A percentile compares a stretch with the other conserved stretches of the same genome.
These are phyloP conservation scores for Gadopsis bispinosus DNA, from an alignment of 2,797 vertebrate species.

Conservation along the genomic window DNA sequence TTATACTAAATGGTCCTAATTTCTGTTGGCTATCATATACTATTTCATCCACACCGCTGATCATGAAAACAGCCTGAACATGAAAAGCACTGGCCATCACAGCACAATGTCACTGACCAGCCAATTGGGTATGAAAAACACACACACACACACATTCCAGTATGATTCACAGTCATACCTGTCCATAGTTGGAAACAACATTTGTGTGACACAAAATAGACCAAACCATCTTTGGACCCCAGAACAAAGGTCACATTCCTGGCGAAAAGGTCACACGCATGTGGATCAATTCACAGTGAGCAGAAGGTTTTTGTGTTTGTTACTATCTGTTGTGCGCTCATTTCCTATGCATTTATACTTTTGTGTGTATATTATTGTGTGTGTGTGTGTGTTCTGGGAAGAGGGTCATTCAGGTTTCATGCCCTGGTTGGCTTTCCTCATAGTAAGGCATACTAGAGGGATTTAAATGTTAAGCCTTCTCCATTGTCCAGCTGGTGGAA, in stretches of 20 bases:
- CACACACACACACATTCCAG: constrained; percentile 48
- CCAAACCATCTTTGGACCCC: constrained; percentile 38
- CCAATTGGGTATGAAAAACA: constrained; percentile 19
- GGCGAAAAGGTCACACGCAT: constrained; percentile 57
- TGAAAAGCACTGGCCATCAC: constrained; percentile 10
- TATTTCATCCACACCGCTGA: not conserved
- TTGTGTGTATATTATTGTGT: constrained; percentile 6
- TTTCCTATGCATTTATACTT: constrained; percentile 57
- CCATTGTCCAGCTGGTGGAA: constrained; percentile 82
- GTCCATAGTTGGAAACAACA: constrained; percentile 12
- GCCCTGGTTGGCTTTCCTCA: constrained; percentile 73
- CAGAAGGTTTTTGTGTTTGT: constrained; percentile 53
- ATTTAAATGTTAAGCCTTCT: constrained; percentile 81
- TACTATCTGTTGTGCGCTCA: constrained; percentile 36
- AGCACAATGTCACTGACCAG: not conserved
- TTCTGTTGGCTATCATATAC: not conserved
- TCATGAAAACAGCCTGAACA: constrained; percentile 17
- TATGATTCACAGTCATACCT: constrained; percentile 46
- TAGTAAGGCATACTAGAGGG: constrained; percentile 76
- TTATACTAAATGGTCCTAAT: too few species aligned
- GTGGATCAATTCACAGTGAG: constrained; percentile 57
- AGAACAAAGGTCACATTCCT: constrained; percentile 70
- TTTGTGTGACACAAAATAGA: constrained; percentile 32
- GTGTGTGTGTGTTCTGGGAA: constrained; percentile 56
- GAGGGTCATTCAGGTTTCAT: constrained; percentile 77